Base-by-base conservation (phyloP, 2,888 invertebrate genomes). In the Siphonodentalium dalli region DNA sequence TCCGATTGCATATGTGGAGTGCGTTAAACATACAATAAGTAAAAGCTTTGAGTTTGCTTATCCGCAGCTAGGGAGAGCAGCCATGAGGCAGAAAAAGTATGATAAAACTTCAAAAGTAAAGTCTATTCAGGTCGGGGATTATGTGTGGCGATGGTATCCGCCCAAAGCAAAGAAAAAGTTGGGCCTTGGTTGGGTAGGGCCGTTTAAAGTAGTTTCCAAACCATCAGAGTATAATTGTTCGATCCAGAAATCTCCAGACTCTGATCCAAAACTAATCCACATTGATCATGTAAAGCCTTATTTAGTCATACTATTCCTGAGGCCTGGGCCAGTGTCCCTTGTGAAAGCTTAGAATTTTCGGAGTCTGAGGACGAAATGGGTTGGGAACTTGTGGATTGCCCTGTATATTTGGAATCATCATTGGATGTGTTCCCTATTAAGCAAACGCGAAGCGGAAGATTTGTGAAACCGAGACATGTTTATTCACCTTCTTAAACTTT, bases 111-210 rank as follows among this genome's bases (percentile, higher is more conserved):
- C 56, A 9, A 60, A 56, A 56, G 38, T 47, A n/a, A 39, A 53
- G 9, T 39, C 40, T 33, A 49, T 41, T 53, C 31, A 40, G 24
- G 8, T n/a, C 8, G 24, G 38, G 28, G 34, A 40, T 27, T 56
- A 46, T 49, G 53, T 60, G 7, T 60, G 53, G 56, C 35, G 53
- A 27, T 56, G 53, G 49, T 56, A 60, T 29, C 56, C 60, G 23
- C 56, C 60, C 28, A 50, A 27, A 15, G 52, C 53, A 27, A 48
- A 48, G 26, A 21, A 43, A 35, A 54, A 44, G 26, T 41, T 61
- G 34, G 48, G 48, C 15, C 29, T 53, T 20, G 60, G 54, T 1
- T 60, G 60, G 51, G 51, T 43, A 31, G 53, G 60, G n/a, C 53
- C 56, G 18, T 60, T 40, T 24, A 37, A 47, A 18, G 53, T 56